phyloP scores from a whole-genome alignment of 2,888 invertebrate genomes.

The Philereme vetulata region DNA sequence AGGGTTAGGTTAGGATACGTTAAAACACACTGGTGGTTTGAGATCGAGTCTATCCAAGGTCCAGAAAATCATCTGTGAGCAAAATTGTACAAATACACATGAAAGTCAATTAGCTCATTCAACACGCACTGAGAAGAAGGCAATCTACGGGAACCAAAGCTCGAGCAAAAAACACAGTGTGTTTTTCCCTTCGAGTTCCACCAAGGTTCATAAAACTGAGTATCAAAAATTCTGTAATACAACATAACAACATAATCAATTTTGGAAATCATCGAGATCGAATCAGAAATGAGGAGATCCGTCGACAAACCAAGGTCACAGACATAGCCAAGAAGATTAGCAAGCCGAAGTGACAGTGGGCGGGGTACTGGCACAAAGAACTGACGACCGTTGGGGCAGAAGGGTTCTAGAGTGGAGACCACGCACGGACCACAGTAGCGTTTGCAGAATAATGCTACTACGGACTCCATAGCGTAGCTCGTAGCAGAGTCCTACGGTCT shows the following conservation, averaged over 20 bases:
- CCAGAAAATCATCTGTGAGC: too few species aligned
- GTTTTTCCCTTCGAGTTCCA: too few species aligned
- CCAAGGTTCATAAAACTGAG: conserved; percentile 1
- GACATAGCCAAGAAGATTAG: too few species aligned
- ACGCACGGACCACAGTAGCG: background rate
- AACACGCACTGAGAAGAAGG: too few species aligned
- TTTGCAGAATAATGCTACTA: background rate
- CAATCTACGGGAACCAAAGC: too few species aligned
- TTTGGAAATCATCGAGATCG: too few species aligned
- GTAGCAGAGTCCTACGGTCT: background rate
- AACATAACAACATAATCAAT: background rate
- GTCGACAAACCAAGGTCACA: background rate
- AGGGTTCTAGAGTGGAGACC: background rate
- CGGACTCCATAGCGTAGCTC: background rate
- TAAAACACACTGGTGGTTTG: background rate
- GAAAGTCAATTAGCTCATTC: too few species aligned
- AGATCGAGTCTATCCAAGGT: too few species aligned
- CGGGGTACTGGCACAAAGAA: background rate
- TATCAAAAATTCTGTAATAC: background rate
- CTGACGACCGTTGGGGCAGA: background rate
- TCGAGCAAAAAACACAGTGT: too few species aligned
- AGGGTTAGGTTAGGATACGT: background rate
- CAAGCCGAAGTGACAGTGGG: background rate
- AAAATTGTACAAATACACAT: too few species aligned
- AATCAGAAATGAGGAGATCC: background rate